A percentile compares a stretch with the other conserved stretches of the same genome.
phyloP scores from a whole-genome alignment of 2,797 vertebrate genomes.

The Typhlichthys subterraneus region DNA sequence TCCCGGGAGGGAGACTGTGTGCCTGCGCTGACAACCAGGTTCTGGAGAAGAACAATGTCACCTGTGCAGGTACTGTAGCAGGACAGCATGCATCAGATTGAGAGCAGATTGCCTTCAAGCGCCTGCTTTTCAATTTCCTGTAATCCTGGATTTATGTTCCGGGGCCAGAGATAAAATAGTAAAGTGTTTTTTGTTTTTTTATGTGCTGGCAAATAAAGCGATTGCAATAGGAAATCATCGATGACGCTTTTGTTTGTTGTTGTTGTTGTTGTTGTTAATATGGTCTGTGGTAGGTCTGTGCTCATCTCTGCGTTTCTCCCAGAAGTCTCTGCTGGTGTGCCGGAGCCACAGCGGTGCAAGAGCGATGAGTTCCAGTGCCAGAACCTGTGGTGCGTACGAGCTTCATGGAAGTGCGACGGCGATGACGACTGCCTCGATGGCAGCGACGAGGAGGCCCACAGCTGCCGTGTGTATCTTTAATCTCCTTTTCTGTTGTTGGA shows the following conservation, averaged over 20 bases:
- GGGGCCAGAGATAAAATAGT: constrained; percentile 45
- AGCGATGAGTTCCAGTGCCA: constrained; percentile 92
- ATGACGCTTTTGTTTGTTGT: not conserved
- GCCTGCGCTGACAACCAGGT: constrained; percentile 96
- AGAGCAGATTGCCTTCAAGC: constrained; percentile 37
- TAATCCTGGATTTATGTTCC: constrained; percentile 40
- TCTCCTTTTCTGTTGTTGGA: not conserved
- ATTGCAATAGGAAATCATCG: constrained; percentile 30
- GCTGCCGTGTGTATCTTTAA: constrained; percentile 85
- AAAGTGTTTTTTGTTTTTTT: constrained; percentile 25
- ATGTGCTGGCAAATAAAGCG: constrained; percentile 48
- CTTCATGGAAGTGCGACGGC: constrained; percentile 92
- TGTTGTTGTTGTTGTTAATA: not conserved
- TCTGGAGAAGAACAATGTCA: constrained; percentile 93
- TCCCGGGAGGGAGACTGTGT: constrained; percentile 95
- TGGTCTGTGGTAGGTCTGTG: not conserved
- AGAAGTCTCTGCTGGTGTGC: constrained; percentile 60
- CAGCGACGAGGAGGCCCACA: constrained; percentile 87
- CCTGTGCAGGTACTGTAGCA: constrained; percentile 86
- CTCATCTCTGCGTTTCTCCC: constrained; percentile 17
- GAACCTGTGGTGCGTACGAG: constrained; percentile 89
- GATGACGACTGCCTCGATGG: constrained; percentile 96
- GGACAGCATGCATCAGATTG: constrained; percentile 63
- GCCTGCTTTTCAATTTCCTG: constrained; percentile 25
- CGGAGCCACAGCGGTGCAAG: constrained; percentile 81